Base-by-base conservation (phyloP, 2,797 vertebrate species). In the Helostoma temminkii region DNA sequence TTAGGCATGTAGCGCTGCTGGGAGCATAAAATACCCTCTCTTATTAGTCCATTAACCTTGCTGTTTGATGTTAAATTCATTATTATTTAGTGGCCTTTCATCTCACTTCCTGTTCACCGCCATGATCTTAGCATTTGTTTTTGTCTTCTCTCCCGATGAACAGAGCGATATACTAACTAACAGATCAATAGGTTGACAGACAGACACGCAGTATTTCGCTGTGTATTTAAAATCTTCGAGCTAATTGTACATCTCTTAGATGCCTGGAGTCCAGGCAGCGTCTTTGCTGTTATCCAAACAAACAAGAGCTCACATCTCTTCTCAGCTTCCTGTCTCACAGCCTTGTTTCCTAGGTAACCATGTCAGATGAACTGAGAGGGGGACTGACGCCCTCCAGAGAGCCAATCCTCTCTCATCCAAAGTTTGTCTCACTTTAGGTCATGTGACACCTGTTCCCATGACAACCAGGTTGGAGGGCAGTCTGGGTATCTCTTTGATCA, bases 311-410 rank as follows among this genome's bases (percentile, higher is more conserved):
- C 84, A 89, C 86, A 85, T 92, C 89, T 92, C 88, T 73, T 82
- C 91, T 88, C 87, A 58, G 92, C 92, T 91, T 93, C 88, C 91
- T 92, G 91, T 93, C 91, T 93, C 86, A 71, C 88, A 86, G 87
- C 66, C 90, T 84, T 94, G 94, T 95, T 95, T 95, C 94, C 94
- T 85, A 90, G 94, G 94, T 90, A 95, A 95, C 94, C 88, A 39
- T 93, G 91, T 93, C 92, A 92, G 93, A 94, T 91, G 91, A 93
- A 93, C 90, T 86, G 93, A 93, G 93, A 91, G 87, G 88, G 90
- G 89, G 87, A 88, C 88, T 89, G 91, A 92, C 74, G 90, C 91
- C 90, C 93, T 93, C 93, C 83, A 86, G 83, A 89, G 93, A 93
- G 90, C 93, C 88, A 90, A 91, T 91, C 91, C 92, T 91, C 91